A percentile compares a stretch with the other conserved stretches of the same genome.
These are phyloP conservation scores for Epirrhoe alternata DNA, from an alignment of 2,888 invertebrate species.

Conservation along the genomic window DNA sequence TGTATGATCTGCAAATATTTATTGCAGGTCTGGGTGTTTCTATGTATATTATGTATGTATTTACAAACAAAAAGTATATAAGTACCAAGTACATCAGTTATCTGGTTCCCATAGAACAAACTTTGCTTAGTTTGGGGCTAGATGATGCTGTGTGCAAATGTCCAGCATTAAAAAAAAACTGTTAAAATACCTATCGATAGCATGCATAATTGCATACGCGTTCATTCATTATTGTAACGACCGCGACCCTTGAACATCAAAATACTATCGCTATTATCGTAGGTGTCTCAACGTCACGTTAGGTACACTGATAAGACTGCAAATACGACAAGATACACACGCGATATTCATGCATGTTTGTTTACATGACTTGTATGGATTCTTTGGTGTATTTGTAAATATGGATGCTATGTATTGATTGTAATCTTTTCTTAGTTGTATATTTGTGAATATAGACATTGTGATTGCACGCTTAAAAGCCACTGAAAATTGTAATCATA, in stretches of 20 bases:
- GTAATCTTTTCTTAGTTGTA: not conserved
- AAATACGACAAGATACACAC: conserved; percentile 16
- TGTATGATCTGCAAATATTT: too few relatives aligned
- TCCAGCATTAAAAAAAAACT: too few relatives aligned
- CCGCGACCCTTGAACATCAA: not conserved
- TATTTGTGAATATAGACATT: too few relatives aligned
- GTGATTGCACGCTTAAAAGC: too few relatives aligned
- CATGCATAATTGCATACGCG: not conserved
- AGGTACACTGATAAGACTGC: conserved; percentile 19
- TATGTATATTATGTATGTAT: too few relatives aligned
- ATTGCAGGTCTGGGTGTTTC: too few relatives aligned
- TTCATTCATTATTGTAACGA: not conserved
- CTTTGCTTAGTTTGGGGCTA: too few relatives aligned
- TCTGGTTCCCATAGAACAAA: too few relatives aligned
- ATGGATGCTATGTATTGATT: not conserved
- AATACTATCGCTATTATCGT: conserved; percentile 21
- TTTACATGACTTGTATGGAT: not conserved
- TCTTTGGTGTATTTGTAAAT: not conserved
- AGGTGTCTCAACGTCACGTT: conserved; percentile 17
- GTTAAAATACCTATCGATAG: not conserved
- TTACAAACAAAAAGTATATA: too few relatives aligned
- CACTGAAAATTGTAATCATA: too few relatives aligned
- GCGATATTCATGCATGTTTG: conserved; percentile 15
- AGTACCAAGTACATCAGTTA: too few relatives aligned
- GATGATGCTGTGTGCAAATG: too few relatives aligned